A percentile compares a stretch with the other conserved stretches of the same genome.
Conservation (phyloP, 2,888 invertebrate genomes). For the Drosophila ezoana region DNA sequence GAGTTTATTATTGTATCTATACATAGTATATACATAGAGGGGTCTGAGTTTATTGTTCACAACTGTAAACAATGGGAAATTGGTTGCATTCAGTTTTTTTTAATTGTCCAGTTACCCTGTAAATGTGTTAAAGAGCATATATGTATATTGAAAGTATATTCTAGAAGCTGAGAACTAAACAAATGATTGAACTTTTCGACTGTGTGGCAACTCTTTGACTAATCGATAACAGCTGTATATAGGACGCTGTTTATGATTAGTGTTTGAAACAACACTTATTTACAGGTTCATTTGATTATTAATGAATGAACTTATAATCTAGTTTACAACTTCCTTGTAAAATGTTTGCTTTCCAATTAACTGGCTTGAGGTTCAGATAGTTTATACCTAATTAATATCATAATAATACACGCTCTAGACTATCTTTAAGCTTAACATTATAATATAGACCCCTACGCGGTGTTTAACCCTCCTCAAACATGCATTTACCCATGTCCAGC, state of each 20-base stretch:
- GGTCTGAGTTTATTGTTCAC: constrained; percentile 29
- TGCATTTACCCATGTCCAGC: not conserved
- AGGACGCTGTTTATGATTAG: too few species aligned
- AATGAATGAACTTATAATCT: too few species aligned
- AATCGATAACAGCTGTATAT: too few species aligned
- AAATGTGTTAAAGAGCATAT: not conserved
- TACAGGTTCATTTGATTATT: too few species aligned
- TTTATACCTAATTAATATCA: not conserved
- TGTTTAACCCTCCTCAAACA: not conserved
- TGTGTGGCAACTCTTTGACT: not conserved
- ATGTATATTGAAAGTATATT: not conserved
- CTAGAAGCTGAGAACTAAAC: not conserved
- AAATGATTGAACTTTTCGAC: not conserved
- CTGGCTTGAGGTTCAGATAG: too few species aligned
- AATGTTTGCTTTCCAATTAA: too few species aligned
- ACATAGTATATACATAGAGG: constrained; percentile 11
- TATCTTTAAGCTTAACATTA: not conserved
- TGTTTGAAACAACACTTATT: too few species aligned
- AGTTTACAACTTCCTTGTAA: too few species aligned
- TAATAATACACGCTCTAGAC: not conserved
- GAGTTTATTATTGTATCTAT: constrained; percentile 28
- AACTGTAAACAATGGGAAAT: constrained; percentile 18
- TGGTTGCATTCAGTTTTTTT: not conserved
- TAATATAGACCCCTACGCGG: not conserved
- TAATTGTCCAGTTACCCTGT: constrained; percentile 25